Base-by-base conservation (phyloP, 2,888 invertebrate genomes). In the Coelogynopora nodosa region DNA sequence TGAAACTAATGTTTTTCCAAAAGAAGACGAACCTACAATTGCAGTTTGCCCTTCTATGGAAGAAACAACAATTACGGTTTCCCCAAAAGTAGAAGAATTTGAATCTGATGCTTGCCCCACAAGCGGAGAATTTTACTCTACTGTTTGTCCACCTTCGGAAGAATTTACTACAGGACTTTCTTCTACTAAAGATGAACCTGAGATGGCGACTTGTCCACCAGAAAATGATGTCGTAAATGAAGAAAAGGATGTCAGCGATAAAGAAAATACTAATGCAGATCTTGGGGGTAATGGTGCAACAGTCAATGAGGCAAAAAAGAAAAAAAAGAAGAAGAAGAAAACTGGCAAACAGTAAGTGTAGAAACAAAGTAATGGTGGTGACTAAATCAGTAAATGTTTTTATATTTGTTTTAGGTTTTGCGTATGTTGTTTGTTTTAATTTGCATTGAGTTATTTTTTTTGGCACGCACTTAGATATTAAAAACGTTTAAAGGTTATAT, bases 271-370 rank as follows among this genome's bases (percentile, higher is more conserved):
- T 10, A 18, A 5, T 49, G 49, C 49, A 18, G 49, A 5, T 13
- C 5, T 26, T 13, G 27, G 23, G 5, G 18, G 2, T 2, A 74
- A 74, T 74, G 74, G 74, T 10, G 74, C 74, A n/a, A 13, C 74
- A n/a, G 74, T 2, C 23, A 26, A 26, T 2, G 74, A 74, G 5
- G 27, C 23, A 5, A 74, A 74, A 26, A 74, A 74, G 74, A 74
- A 74, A 26, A 74, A 74, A 74, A 74, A 74, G 23, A 74, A 23
- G 74, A 74, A 74, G 74, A 74, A 74, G 23, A 74, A 74, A n/a
- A n/a, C n/a, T n/a, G n/a, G n/a, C n/a, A n/a, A n/a, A n/a, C n/a
- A n/a, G n/a, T n/a, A n/a, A n/a, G n/a, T n/a, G n/a, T n/a, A n/a
- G n/a, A n/a, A n/a, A n/a, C n/a, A n/a, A n/a, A n/a, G n/a, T n/a